These are phyloP conservation scores for Otis tarda DNA, from an alignment of 2,113 vertebrate genomes.

Conservation along the genomic window DNA sequence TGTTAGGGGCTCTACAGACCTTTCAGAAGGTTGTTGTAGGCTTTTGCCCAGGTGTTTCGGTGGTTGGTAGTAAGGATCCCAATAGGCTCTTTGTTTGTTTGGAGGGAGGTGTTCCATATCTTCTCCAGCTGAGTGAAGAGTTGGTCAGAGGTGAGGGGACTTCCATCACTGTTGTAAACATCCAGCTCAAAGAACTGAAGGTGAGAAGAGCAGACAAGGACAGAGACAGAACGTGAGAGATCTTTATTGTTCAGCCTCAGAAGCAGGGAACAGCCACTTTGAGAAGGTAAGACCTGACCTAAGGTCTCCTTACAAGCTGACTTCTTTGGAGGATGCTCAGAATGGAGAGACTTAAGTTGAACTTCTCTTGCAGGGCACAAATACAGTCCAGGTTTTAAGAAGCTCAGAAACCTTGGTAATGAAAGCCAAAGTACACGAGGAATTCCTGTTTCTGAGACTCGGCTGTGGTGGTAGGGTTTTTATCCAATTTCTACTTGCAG, in stretches of 20 bases:
- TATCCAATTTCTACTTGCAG: not conserved
- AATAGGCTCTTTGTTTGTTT: constrained; percentile 96
- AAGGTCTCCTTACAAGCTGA: not conserved
- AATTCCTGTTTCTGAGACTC: not conserved
- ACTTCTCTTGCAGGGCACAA: not conserved
- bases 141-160: constrained; percentile 88
- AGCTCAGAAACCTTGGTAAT: not conserved
- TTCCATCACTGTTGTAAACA: constrained; percentile 91
- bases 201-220: not conserved
- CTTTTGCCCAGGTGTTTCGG: constrained; percentile 96
- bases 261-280: not conserved
- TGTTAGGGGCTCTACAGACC: constrained; percentile 67
- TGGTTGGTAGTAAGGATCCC: constrained; percentile 96
- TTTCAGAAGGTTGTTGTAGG: constrained; percentile 93
- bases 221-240: not conserved
- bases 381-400: not conserved
- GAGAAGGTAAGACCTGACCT: not conserved
- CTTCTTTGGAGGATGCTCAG: not conserved
- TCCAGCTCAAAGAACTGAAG: constrained; percentile 92
- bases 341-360: not conserved
- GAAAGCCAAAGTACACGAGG: not conserved
- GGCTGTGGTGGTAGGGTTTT: not conserved
- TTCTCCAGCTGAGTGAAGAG: constrained; percentile 94
- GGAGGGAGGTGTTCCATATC: constrained; percentile 96
- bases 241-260: not conserved